phyloP scores from a whole-genome alignment of 2,797 vertebrate genomes.

The Sorex maritimensis region DNA sequence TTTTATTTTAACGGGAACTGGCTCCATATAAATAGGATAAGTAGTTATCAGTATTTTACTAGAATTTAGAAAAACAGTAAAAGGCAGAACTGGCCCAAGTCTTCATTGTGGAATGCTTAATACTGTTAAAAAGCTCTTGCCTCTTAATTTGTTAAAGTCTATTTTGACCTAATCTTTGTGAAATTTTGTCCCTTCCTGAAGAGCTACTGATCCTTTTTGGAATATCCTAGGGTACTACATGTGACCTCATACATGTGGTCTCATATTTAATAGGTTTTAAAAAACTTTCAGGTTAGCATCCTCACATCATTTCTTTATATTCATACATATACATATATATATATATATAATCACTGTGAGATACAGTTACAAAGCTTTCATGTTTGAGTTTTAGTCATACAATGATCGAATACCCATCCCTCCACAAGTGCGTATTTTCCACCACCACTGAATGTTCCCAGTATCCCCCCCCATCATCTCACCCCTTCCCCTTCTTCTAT shows the following conservation, averaged over 20 bases:
- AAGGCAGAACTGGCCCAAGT: slow-evolving; percentile 17
- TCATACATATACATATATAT: too few relatives aligned
- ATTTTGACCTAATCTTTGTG: slow-evolving; percentile 26
- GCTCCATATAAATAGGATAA: slow-evolving; percentile 63
- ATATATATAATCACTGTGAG: too few relatives aligned
- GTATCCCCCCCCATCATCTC: too few relatives aligned
- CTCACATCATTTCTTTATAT: not conserved
- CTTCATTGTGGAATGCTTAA: slow-evolving; percentile 70
- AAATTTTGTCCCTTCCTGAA: not conserved
- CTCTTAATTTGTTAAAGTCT: slow-evolving; percentile 61
- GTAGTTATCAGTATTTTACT: slow-evolving; percentile 71
- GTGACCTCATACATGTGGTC: not conserved
- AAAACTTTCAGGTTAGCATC: not conserved
- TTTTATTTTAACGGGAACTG: not conserved
- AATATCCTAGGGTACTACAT: not conserved
- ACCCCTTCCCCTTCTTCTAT: too few relatives aligned
- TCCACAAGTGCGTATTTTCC: too few relatives aligned
- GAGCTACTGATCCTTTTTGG: not conserved
- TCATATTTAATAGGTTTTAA: not conserved
- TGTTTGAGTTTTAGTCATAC: too few relatives aligned
- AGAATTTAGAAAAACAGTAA: slow-evolving; percentile 51
- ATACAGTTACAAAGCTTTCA: too few relatives aligned
- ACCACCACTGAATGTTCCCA: too few relatives aligned
- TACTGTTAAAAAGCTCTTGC: slow-evolving; percentile 61
- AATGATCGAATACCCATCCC: too few relatives aligned